Base-by-base conservation (phyloP, 2,113 vertebrate species). In the Neolamprologus sp. region DNA sequence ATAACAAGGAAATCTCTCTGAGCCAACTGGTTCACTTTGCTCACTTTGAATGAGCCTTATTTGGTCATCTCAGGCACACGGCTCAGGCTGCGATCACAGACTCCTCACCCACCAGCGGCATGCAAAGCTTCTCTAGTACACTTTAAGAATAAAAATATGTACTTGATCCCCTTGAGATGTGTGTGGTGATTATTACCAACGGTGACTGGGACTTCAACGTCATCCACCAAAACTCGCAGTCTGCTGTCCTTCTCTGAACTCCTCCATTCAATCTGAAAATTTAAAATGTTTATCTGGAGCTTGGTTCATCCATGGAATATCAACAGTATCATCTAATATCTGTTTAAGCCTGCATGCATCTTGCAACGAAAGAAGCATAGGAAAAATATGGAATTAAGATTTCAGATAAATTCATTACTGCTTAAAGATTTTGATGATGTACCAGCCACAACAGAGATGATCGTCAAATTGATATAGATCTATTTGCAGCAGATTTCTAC, bases 211-310 rank as follows among this genome's bases (percentile, higher is more conserved):
- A 96, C 75, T 6, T 94, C 88, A 33, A 84, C 83, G 40, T 96
- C 90, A 86, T 97, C 95, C 58, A 97, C 96, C 82, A 97, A 91
- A 35, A 97, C 14, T 42, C 47, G 80, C 28, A 97, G 94, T 26
- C 96, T 93, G 10, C 95, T 88, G 79, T 37, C 91, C 53, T 90
- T 81, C 13, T 94, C 81, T 13, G 95, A 93, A 88, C 92, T 89
- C 28, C 87, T 94, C 97, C 96, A 97, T 89, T 97, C 96, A 90
- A 97, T 94, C 97, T 97, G 87, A 79, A 91, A 80, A n/a, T 5
- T 35, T 23, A 2, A 42, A 49, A 63, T 7, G 7, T 68, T 54
- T 13, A 53, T 47, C 3, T 71, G 40, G 10, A 85, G 4, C 8
- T 26, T 5, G 12, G 8, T n/a, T 78, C 71, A 49, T 47, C 16